Conservation (phyloP, 2,113 vertebrate species). For the Triplophysa siluroides region DNA sequence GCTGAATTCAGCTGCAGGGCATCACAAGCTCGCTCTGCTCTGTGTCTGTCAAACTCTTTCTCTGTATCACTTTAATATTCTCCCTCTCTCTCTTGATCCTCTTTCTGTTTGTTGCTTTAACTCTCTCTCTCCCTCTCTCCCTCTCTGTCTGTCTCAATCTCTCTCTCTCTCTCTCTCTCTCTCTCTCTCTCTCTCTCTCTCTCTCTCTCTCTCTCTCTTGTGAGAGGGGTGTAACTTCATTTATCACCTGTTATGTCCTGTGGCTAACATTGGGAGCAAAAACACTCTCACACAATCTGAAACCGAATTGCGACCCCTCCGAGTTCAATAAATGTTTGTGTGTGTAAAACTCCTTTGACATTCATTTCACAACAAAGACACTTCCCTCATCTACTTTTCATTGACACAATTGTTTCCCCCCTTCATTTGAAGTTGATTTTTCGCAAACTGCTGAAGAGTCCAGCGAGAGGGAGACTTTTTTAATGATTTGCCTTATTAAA, state of each 20-base stretch:
- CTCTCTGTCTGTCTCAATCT: background rate
- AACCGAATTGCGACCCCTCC: background rate
- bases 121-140: conserved; percentile 23
- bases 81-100: conserved; percentile 42
- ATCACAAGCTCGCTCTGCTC: conserved; percentile 34
- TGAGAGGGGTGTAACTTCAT: conserved; percentile 71
- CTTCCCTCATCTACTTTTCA: background rate
- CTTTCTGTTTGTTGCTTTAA: conserved; percentile 44
- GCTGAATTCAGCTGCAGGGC: conserved; percentile 36
- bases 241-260: conserved; percentile 77
- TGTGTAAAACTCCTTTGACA: too few relatives aligned
- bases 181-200: too few relatives aligned
- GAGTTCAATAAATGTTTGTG: background rate
- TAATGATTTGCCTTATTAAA: conserved; percentile 42
- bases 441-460: conserved; percentile 21
- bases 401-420: background rate
- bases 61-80: conserved; percentile 40
- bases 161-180: too few relatives aligned
- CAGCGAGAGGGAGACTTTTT: conserved; percentile 3
- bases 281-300: conserved; percentile 30
- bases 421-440: conserved; percentile 7
- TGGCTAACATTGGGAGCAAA: conserved; percentile 65
- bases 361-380: background rate
- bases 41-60: conserved; percentile 39
- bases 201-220: conserved; percentile 47